Evolutionary conservation across 2,888 invertebrate species (phyloP), one percentile per base, ranked within the genome.

Genomic region (Stictocephala bisonia): DNA sequence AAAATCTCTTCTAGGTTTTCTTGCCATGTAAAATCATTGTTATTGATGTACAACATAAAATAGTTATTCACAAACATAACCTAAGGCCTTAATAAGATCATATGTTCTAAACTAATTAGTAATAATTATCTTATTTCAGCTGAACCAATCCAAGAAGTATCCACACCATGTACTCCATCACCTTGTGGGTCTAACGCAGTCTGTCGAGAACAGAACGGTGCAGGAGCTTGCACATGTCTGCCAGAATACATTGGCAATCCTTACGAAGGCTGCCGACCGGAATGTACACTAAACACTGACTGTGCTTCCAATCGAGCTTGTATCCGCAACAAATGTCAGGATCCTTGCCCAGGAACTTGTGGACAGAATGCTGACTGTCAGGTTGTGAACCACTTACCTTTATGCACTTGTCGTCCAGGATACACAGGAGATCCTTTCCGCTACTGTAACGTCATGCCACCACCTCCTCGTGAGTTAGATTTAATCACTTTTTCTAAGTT

Each of bases 161-260:
- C 77, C 31, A 88, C 89, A 78, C 92, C 92, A 0, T 93, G 93
- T 79, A 85, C 87, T 75, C 92, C 92, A n/a, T 90, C 89, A 73
- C 90, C 90, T 26, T 91, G 91, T 83, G 91, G 91, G 29, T 80
- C 85, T 35, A 92, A 93, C 83, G 91, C 93, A n/a, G 86, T 89
- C 78, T 93, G 93, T 82, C 88, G 88, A 82, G 90, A 91, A 81
- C 89, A 90, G 83, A 90, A 90, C 78, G 89, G 87, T 73, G 91
- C 91, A 44, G 92, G 91, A 75, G 89, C 92, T 51, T 93, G 93
- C 81, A 87, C 88, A 78, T 92, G 92, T 82, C 83, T 89, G 72
- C 86, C 89, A 4, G 90, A 90, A 77, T 91, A 91, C 83, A 88
- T 90, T 79, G 93, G 94, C 78, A 91, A 93, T 82, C 93, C 93